phyloP scores from a whole-genome alignment of 2,113 vertebrate genomes.

The Thalassoma bifasciatum region DNA sequence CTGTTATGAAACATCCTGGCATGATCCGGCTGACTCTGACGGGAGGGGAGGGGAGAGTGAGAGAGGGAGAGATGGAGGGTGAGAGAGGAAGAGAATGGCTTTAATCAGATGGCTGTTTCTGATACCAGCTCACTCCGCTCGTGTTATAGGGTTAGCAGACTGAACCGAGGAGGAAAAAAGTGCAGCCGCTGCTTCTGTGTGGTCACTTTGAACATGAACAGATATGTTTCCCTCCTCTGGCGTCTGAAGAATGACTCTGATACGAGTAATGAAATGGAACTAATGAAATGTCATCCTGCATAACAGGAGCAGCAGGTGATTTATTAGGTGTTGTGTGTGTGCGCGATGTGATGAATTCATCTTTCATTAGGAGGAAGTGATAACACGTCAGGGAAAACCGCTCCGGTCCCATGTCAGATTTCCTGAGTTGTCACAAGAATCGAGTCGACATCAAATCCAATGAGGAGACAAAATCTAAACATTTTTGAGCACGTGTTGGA shows the following conservation, averaged over 20 bases:
- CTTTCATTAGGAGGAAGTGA: constrained; percentile 35
- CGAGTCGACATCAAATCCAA: neutral
- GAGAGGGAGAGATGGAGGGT: constrained; percentile 29
- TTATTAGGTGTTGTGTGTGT: constrained; percentile 41
- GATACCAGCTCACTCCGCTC: too few relatives aligned
- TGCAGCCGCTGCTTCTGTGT: constrained; percentile 2
- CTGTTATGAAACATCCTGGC: constrained; percentile 67
- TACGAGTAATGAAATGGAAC: constrained; percentile 60
- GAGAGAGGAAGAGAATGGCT: constrained; percentile 15
- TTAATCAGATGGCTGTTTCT: constrained; percentile 42
- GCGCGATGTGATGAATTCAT: constrained; percentile 45
- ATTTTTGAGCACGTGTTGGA: neutral
- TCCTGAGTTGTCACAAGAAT: constrained; percentile 3
- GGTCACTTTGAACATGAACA: constrained; percentile 3
- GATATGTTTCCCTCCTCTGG: constrained; percentile 44
- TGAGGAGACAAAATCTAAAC: neutral
- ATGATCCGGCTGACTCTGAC: constrained; percentile 32
- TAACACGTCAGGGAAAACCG: constrained; percentile 17
- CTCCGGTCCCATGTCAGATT: constrained; percentile 1
- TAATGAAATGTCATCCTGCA: constrained; percentile 60
- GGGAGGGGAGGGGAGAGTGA: constrained; percentile 17
- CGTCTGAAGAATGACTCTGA: constrained; percentile 53
- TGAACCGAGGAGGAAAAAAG: constrained; percentile 12
- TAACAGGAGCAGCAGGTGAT: constrained; percentile 59
- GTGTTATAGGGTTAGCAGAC: too few relatives aligned